phyloP scores from a whole-genome alignment of 2,113 vertebrate species.

The Odontesthes bonariensis region DNA sequence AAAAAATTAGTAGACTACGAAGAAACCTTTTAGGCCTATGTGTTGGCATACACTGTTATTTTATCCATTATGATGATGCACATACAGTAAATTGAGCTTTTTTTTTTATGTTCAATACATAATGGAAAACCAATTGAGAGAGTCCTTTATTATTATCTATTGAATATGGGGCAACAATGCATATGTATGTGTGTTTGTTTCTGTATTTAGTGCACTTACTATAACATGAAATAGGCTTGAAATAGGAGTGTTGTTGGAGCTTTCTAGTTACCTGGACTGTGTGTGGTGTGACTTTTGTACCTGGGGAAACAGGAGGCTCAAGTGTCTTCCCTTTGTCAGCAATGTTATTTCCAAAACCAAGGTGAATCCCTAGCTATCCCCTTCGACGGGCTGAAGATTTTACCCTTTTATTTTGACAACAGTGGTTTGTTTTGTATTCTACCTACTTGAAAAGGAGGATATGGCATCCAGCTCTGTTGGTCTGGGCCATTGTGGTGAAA shows the following conservation, averaged over 20 bases:
- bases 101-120: constrained; percentile 79
- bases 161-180: constrained; percentile 73
- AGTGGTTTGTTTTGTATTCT: constrained; percentile 67
- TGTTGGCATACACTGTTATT: constrained; percentile 78
- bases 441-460: constrained; percentile 68
- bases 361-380: constrained; percentile 59
- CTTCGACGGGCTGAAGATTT: constrained; percentile 51
- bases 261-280: constrained; percentile 83
- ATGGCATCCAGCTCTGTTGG: constrained; percentile 47
- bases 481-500: constrained; percentile 55
- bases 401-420: constrained; percentile 64
- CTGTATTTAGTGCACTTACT: constrained; percentile 85
- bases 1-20: constrained; percentile 65
- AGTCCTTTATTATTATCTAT: constrained; percentile 76
- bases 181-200: constrained; percentile 80
- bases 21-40: constrained; percentile 65
- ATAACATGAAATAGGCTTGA: constrained; percentile 86
- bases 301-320: constrained; percentile 76
- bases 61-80: constrained; percentile 75
- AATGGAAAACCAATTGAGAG: constrained; percentile 74
- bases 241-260: constrained; percentile 84
- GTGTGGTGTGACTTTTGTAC: constrained; percentile 85
- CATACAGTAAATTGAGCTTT: constrained; percentile 65
- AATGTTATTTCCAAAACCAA: constrained; percentile 72
- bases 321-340: constrained; percentile 78